Percentiles rank a stretch among this genome's conserved stretches.
Conservation (phyloP, 2,113 vertebrate genomes). For the Collichthys lucidus region DNA sequence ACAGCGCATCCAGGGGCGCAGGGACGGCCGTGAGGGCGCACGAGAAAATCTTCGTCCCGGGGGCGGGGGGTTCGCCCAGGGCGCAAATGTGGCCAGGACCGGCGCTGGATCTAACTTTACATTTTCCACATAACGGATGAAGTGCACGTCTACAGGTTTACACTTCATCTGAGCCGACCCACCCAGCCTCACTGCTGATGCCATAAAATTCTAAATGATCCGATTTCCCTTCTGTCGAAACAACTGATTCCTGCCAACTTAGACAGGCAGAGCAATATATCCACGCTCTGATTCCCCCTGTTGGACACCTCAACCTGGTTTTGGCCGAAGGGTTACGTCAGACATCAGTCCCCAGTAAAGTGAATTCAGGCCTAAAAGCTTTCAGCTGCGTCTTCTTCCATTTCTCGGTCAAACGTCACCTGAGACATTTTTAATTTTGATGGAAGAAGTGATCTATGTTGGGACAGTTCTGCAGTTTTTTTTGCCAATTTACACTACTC, state of each 20-base stretch:
- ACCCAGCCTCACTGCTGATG: background rate
- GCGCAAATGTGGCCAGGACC: no score
- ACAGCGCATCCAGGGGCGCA: no score
- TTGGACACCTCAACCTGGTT: background rate
- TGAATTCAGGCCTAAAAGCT: background rate
- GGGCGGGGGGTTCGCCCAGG: no score
- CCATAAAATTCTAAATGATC: background rate
- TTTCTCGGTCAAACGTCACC: conserved; percentile 1
- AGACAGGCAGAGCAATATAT: background rate
- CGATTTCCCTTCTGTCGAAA: background rate
- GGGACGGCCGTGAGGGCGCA: no score
- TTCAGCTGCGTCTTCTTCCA: background rate
- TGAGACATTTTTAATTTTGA: background rate
- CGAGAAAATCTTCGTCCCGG: no score
- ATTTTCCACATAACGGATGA: background rate
- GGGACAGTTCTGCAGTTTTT: background rate
- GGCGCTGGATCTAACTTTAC: no score
- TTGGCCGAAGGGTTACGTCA: background rate
- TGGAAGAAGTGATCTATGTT: background rate
- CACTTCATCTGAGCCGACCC: background rate
- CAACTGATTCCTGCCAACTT: conserved; percentile 1
- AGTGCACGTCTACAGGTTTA: background rate
- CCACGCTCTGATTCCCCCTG: conserved; percentile 11
- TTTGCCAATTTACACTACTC: background rate
- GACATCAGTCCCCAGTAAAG: conserved; percentile 6